Evolutionary conservation across 2,797 vertebrate genomes (phyloP).

Genomic region (Gobionotothen gibberifrons): DNA sequence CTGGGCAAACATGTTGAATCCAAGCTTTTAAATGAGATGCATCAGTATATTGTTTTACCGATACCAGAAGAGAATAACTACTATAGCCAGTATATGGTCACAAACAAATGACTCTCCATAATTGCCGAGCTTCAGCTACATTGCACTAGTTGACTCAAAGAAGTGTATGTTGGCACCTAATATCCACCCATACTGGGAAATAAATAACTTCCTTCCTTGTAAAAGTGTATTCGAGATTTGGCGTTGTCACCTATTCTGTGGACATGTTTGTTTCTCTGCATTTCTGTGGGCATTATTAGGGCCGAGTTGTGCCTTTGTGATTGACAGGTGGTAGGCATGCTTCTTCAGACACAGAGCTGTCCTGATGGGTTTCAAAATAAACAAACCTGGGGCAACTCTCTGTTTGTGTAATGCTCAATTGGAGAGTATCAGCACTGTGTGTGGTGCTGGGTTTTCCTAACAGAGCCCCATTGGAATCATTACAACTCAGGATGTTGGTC

Average conservation of each 20-base stretch:
- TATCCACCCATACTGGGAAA: neutral
- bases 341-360: slow-evolving; percentile 6
- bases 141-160: neutral
- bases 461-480: neutral
- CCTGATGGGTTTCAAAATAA: slow-evolving; percentile 37
- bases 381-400: neutral
- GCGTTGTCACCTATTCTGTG: slow-evolving; percentile 7
- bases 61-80: slow-evolving; percentile 10
- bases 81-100: neutral
- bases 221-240: neutral
- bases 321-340: slow-evolving; percentile 34
- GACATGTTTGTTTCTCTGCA: slow-evolving; percentile 20
- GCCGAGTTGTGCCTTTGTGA: slow-evolving; percentile 28
- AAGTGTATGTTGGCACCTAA: slow-evolving; percentile 12
- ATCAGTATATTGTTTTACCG: neutral
- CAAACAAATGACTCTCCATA: neutral
- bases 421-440: neutral
- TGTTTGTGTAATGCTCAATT: neutral
- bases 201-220: neutral
- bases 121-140: neutral
- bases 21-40: neutral
- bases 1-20: slow-evolving; percentile 13
- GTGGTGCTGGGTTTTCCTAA: neutral
- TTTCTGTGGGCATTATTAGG: slow-evolving; percentile 23
- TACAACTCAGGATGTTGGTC: neutral